Conservation (phyloP, 2,797 vertebrate genomes). For the Buceros bicornis region DNA sequence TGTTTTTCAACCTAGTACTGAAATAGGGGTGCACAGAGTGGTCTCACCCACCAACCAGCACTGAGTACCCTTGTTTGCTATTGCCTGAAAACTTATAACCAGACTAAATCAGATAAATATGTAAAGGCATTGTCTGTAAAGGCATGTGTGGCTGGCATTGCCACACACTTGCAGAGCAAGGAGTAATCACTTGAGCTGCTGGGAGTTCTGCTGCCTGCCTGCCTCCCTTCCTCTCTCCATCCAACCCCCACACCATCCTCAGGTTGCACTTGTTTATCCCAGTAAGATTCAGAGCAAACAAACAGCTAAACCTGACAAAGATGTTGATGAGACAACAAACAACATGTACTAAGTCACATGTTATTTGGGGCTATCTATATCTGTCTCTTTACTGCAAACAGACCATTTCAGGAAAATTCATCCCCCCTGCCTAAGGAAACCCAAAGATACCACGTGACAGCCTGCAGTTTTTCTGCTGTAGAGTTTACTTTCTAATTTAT, state of each 20-base stretch:
- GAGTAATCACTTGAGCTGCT: neutral
- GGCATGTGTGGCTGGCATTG: neutral
- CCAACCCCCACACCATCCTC: rapidly evolving
- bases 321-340: neutral
- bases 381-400: neutral
- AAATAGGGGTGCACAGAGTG: neutral
- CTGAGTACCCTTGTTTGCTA: neutral
- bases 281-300: neutral
- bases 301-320: neutral
- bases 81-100: neutral
- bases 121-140: neutral
- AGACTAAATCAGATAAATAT: neutral
- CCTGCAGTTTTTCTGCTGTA: neutral
- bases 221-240: neutral
- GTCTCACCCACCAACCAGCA: neutral
- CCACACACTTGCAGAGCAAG: neutral
- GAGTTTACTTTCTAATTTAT: neutral
- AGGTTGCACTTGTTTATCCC: neutral
- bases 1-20: neutral
- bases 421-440: neutral
- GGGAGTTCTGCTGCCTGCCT: neutral
- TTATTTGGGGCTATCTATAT: neutral
- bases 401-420: neutral
- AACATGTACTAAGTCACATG: neutral
- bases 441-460: neutral